Conservation (phyloP, 2,113 vertebrate genomes). For the Sarotherodon lohbergeri region DNA sequence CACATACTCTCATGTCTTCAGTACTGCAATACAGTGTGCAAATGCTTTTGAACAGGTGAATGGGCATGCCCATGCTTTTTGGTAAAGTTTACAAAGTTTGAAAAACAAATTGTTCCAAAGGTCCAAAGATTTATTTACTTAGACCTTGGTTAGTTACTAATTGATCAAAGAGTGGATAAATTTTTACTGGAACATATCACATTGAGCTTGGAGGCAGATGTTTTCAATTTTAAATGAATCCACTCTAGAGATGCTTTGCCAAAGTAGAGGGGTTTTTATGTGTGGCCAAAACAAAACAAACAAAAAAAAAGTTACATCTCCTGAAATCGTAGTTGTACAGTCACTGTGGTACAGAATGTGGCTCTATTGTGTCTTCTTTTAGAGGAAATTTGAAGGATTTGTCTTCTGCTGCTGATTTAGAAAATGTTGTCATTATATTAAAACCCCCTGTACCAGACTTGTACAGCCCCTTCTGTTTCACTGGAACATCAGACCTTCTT, state of each 20-base stretch:
- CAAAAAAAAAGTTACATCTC: neutral
- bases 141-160: neutral
- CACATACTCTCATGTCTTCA: slow-evolving; percentile 15
- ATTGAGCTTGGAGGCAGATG: neutral
- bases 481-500: neutral
- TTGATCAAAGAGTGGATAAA: neutral
- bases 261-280: neutral
- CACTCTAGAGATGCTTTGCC: neutral
- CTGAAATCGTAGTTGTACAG: neutral
- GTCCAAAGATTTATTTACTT: neutral
- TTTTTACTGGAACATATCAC: neutral
- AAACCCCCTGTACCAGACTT: neutral
- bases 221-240: neutral
- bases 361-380: neutral
- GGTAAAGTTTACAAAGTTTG: neutral
- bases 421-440: neutral
- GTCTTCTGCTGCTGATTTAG: neutral
- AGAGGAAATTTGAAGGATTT: neutral
- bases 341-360: neutral
- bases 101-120: neutral
- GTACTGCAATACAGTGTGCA: neutral
- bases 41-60: neutral
- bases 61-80: neutral
- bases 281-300: neutral
- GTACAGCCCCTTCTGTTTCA: neutral